phyloP scores from a whole-genome alignment of 2,797 vertebrate genomes.

The Rhinogobio ventralis region DNA sequence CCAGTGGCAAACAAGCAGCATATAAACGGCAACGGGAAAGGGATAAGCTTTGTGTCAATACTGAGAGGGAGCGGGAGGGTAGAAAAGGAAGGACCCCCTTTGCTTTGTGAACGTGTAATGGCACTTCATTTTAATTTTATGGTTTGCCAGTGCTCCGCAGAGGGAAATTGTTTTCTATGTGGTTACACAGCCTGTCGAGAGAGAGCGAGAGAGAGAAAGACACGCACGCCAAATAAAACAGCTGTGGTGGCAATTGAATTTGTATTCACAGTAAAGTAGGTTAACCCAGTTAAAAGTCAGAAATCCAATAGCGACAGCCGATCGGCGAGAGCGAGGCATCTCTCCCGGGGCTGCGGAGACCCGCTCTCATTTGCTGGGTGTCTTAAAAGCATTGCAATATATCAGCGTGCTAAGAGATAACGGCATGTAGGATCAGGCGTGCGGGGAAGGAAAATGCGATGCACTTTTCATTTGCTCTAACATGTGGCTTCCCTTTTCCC shows the following conservation, averaged over 20 bases:
- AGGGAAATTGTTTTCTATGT: constrained; percentile 79
- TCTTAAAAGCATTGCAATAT: constrained; percentile 81
- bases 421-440: constrained; percentile 76
- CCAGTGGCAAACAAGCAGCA: constrained; percentile 37
- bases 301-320: constrained; percentile 82
- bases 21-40: constrained; percentile 48
- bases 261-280: constrained; percentile 86
- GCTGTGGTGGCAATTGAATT: constrained; percentile 84
- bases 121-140: constrained; percentile 84
- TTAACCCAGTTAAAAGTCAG: constrained; percentile 86
- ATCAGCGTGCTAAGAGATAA: constrained; percentile 78
- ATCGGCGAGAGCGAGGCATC: constrained; percentile 78
- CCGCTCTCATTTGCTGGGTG: constrained; percentile 75
- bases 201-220: constrained; percentile 66
- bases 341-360: constrained; percentile 72
- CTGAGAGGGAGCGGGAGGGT: constrained; percentile 53
- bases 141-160: constrained; percentile 80
- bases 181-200: constrained; percentile 80
- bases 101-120: constrained; percentile 74
- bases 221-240: constrained; percentile 73
- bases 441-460: constrained; percentile 68
- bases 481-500: constrained; percentile 56
- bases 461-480: constrained; percentile 77
- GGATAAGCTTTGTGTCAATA: constrained; percentile 60
- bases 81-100: constrained; percentile 59